phyloP scores from a whole-genome alignment of 2,888 invertebrate genomes.

The Salticus scenicus region DNA sequence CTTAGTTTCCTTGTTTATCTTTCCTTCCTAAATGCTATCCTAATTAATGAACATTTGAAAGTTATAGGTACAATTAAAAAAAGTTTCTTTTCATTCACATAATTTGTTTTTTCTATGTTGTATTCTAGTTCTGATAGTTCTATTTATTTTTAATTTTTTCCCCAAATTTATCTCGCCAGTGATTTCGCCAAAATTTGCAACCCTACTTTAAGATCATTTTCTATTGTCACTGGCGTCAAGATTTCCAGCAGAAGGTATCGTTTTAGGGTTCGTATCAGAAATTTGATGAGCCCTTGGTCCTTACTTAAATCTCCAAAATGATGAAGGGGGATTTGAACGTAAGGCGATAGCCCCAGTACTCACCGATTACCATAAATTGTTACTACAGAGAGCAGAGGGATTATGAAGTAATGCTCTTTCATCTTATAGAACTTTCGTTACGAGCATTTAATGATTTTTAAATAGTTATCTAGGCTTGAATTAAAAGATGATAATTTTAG shows the following conservation, averaged over 20 bases:
- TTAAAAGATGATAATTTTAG: too few species aligned
- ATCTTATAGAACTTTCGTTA: slow-evolving; percentile 6
- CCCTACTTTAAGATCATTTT: background rate
- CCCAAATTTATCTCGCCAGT: too few species aligned
- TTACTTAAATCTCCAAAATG: slow-evolving; percentile 63
- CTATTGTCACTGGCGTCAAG: slow-evolving; percentile 59
- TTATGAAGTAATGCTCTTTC: slow-evolving; percentile 57
- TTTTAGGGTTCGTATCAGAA: slow-evolving; percentile 62
- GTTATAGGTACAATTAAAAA: too few species aligned
- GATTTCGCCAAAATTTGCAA: background rate
- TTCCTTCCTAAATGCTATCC: too few species aligned
- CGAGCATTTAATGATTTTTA: slow-evolving; percentile 1
- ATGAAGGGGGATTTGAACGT: slow-evolving; percentile 52
- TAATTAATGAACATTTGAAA: too few species aligned
- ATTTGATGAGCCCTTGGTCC: slow-evolving; percentile 64
- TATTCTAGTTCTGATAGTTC: too few species aligned
- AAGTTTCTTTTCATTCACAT: too few species aligned
- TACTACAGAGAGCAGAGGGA: slow-evolving; percentile 54
- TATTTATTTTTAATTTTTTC: too few species aligned
- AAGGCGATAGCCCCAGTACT: slow-evolving; percentile 43
- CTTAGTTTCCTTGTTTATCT: too few species aligned
- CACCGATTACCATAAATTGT: slow-evolving; percentile 61
- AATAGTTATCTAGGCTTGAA: background rate
- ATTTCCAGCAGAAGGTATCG: slow-evolving; percentile 28
- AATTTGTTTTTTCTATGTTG: too few species aligned